Evolutionary conservation across 2,888 invertebrate species (phyloP), one percentile per base, ranked within the genome.

Genomic region (Teleiodes luculella): DNA sequence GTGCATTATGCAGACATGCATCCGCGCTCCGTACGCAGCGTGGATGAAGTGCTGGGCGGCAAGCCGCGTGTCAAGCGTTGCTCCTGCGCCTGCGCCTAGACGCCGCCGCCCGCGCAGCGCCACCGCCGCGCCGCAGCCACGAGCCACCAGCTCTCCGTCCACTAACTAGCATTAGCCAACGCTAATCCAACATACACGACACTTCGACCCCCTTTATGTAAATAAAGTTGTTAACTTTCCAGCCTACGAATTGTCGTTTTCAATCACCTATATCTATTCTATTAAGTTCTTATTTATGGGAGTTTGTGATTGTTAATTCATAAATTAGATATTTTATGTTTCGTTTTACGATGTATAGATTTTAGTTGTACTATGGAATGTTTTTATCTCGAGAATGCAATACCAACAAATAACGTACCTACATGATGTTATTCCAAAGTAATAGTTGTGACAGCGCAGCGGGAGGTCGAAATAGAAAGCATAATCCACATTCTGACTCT

Each of bases 1-100:
- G 6, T 39, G 2, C 13, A 65, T 11, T 68, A 86, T 89, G 39
- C 90, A 96, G 96, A 93, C 77, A 93, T 96, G 74, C 96, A 96
- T 79, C 96, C 96, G 55, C 93, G 96, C 72, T 89, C 89, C 0
- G 86, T 89, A 3, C 94, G 94, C 69, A 93, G 92, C 74, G 90
- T 91, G 18, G 91, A 92, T 73, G 86, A 78, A 62, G 73, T 84
- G 71, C 78, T 77, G 66, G 88, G 89, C 63, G 88, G 87, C 53
- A 91, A 92, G 67, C 93, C 94, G 79, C 92, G 94, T 70, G 92
- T 93, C 36, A 94, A 94, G 81, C 92, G 94, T 72, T 95, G 94
- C 86, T 92, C 94, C 62, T 95, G 95, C 87, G 92, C 93, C 83
- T 95, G 95, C 90, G 92, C 91, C 61, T 94, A 80, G 65, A 56